Conservation (phyloP, 2,113 vertebrate genomes). For the Ictalurus punctatus region DNA sequence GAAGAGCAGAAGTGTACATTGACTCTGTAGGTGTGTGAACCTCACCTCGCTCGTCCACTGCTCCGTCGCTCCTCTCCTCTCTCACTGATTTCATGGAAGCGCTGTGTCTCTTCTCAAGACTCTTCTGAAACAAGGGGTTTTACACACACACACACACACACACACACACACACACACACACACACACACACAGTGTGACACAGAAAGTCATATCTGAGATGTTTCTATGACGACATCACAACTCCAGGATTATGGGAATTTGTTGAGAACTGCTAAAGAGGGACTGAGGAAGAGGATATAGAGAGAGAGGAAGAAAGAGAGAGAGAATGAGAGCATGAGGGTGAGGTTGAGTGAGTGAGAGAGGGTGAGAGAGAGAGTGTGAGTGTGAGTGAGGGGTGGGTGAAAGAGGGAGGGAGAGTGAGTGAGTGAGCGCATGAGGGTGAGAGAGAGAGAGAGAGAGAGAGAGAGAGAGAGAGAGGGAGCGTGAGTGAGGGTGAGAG, state of each 20-base stretch:
- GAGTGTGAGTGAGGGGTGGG: too few species aligned
- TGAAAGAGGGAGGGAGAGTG: too few species aligned
- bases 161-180: conserved; percentile 4
- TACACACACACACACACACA: neutral
- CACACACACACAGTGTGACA: neutral
- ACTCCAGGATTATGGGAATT: neutral
- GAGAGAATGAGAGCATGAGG: too few species aligned
- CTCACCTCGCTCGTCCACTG: conserved; percentile 69
- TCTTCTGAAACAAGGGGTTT: conserved; percentile 38
- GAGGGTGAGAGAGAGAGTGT: too few species aligned
- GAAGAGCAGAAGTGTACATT: neutral
- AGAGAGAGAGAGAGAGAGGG: too few species aligned
- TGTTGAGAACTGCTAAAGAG: neutral
- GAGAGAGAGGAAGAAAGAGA: too few species aligned
- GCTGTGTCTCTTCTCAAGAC: conserved; percentile 58
- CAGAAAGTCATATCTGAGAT: neutral
- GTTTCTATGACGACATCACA: neutral
- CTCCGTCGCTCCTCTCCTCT: conserved; percentile 65
- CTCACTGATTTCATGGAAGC: conserved; percentile 54
- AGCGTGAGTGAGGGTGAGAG: too few species aligned
- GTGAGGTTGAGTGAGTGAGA: too few species aligned
- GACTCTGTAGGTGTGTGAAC: conserved; percentile 53
- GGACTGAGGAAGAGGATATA: neutral
- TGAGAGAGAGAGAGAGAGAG: too few species aligned
- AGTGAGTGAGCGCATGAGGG: too few species aligned